These are phyloP conservation scores for Orchestes rusci DNA, from an alignment of 2,888 invertebrate species.

Conservation along the genomic window DNA sequence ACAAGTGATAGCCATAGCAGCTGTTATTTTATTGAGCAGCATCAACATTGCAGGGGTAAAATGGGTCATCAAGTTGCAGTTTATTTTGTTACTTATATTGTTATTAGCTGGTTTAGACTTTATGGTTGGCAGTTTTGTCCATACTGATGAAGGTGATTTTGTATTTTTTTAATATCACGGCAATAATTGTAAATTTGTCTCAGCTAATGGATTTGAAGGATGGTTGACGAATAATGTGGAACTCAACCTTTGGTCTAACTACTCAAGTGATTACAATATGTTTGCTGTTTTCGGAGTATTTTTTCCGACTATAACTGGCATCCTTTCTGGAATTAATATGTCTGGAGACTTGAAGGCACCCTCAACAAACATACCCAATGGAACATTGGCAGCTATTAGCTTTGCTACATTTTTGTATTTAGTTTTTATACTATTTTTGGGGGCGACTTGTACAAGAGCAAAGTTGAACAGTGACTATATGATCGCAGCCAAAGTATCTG, in stretches of 20 bases:
- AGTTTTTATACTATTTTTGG: slow-evolving; percentile 83
- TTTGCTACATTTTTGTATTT: slow-evolving; percentile 85
- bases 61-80: slow-evolving; percentile 95
- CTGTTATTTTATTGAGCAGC: slow-evolving; percentile 76
- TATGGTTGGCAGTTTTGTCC: slow-evolving; percentile 85
- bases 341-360: slow-evolving; percentile 92
- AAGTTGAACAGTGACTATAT: slow-evolving; percentile 74
- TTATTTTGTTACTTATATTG: slow-evolving; percentile 76
- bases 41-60: slow-evolving; percentile 96
- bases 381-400: slow-evolving; percentile 85
- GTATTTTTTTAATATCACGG: background rate
- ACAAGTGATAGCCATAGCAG: slow-evolving; percentile 78
- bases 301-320: slow-evolving; percentile 95
- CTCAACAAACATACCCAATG: slow-evolving; percentile 87
- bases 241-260: slow-evolving; percentile 75
- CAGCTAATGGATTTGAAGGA: slow-evolving; percentile 77
- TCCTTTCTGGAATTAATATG: slow-evolving; percentile 97
- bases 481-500: slow-evolving; percentile 88
- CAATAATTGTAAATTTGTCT: slow-evolving; percentile 12
- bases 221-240: slow-evolving; percentile 74
- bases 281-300: slow-evolving; percentile 96
- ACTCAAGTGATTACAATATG: slow-evolving; percentile 78
- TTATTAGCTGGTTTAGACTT: slow-evolving; percentile 88
- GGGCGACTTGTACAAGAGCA: slow-evolving; percentile 72
- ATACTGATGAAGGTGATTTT: slow-evolving; percentile 58